Base-by-base conservation (phyloP, 2,113 vertebrate species). In the Glaucidium brasilianum region DNA sequence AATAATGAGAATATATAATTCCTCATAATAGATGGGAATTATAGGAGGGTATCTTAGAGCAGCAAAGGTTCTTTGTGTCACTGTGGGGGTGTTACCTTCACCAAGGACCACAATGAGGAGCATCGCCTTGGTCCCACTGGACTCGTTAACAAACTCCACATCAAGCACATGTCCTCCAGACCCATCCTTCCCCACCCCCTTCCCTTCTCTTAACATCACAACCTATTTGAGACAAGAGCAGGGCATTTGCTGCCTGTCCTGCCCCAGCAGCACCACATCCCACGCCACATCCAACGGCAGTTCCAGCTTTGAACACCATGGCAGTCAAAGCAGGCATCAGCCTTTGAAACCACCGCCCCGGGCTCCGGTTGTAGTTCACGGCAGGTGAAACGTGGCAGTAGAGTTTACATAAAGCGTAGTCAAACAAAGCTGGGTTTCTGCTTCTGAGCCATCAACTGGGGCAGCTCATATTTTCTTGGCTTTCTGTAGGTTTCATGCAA, bases 81-180 rank as follows among this genome's bases (percentile, higher is more conserved):
- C 45, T 17, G 32, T n/a, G 10, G 62, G 52, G 7, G 45, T 47
- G 45, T 16, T 1, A 22, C 2, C 21, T 32, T 63, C 47, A 34
- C 22, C 34, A n/a, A 52, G 20, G 5, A 25, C 29, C 41, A 37
- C 52, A 26, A 22, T 5, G 25, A 83, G 41, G 19, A 59, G 10
- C 15, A 37, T 6, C 16, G 76, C 12, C 43, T 15, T 47, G 30
- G 16, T 53, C 17, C 32, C 34, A 2, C 26, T 13, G 63, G 5
- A 4, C 10, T 47, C 43, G 5, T 11, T 2, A 20, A 37, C 6
- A 9, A 29, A 7, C 21, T 49, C 50, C 3, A 0, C 2, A 0
- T 43, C 15, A 17, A 60, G 22, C n/a, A 18, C 2, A 0, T 0
- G 5, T 32, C 60, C 73, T 27, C 10, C 49, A 52, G 32, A 63